Base-by-base conservation (phyloP, 2,888 invertebrate species). In the Synergus umbraculus region DNA sequence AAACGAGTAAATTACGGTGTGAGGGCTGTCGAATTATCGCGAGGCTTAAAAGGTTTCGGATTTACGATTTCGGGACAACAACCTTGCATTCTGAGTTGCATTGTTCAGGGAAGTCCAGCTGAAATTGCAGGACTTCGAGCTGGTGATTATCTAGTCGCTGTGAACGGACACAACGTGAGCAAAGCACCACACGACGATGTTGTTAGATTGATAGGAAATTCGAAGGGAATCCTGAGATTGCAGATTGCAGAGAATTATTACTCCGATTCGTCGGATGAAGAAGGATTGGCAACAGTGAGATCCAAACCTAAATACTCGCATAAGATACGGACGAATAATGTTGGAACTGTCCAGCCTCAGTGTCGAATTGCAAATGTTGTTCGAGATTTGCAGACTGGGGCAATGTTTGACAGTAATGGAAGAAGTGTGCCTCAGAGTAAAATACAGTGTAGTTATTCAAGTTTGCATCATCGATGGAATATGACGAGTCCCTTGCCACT, bases 21-120 rank as follows among this genome's bases (percentile, higher is more conserved):
- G 83, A 94, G 97, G 84, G 96, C 96, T 49, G 96, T 98, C 78
- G 97, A 98, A 88, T 96, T 98, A 64, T 94, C 95, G 10, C 94
- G 98, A 83, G 98, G 98, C 4, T 94, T 95, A 81, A 97, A 96
- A 88, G 98, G 98, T 10, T 99, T 98, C 91, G 98, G 99, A n/a
- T 99, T 99, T 91, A 99, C 98, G 37, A 98, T 99, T 89, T 98
- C 98, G 2, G 98, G 98, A 4, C 98, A 99, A 92, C 96, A 98
- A 90, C 98, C 99, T 0, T 99, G 98, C 91, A 97, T 98, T 83
- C 94, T 99, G 80, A 98, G 98, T 77, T 98, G 97, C 88, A 98
- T 99, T 87, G 98, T 98, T 0, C 94, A 95, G 69, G 96, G 96
- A 86, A 97, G 97, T 81, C 98, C 98, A 3, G 98, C 98, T 0